phyloP scores from a whole-genome alignment of 2,888 invertebrate species.

The Eupeodes latifasciatus region DNA sequence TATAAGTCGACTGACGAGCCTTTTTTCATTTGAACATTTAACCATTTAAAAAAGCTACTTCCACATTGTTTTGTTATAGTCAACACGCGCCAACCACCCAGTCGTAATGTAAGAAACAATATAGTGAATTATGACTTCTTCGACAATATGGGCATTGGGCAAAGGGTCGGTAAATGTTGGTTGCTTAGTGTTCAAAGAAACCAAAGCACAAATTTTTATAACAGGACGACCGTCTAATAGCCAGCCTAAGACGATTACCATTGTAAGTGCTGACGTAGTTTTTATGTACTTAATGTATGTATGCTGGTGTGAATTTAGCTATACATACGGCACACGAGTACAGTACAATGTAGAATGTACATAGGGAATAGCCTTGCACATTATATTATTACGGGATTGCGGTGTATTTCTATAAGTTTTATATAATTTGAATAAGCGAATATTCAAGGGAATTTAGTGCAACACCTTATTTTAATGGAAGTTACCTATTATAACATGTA shows the following conservation, averaged over 20 bases:
- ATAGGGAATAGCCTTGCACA: no score
- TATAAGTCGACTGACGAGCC: constrained; percentile 41
- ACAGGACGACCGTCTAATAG: constrained; percentile 43
- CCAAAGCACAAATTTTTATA: constrained; percentile 66
- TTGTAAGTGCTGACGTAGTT: constrained; percentile 20
- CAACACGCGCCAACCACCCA: constrained; percentile 14
- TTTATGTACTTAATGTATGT: background rate
- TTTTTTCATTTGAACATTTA: constrained; percentile 33
- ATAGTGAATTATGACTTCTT: constrained; percentile 53
- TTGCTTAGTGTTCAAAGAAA: constrained; percentile 61
- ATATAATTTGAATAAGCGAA: no score
- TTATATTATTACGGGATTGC: no score
- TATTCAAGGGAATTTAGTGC: no score
- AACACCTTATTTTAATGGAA: no score
- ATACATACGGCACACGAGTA: no score
- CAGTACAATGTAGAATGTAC: no score
- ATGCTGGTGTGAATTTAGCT: background rate
- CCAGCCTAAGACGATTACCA: constrained; percentile 39
- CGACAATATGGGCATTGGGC: constrained; percentile 32
- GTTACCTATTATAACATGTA: no score
- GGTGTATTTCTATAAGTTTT: no score
- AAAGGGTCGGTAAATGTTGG: constrained; percentile 31
- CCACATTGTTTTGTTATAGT: constrained; percentile 4
- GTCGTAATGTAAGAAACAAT: constrained; percentile 43
- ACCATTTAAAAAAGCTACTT: constrained; percentile 11